Percentiles rank a stretch among this genome's conserved stretches.
Evolutionary conservation across 1,140 invertebrate species (phyloP).

Genomic region (Diabrotica virgifera): DNA sequence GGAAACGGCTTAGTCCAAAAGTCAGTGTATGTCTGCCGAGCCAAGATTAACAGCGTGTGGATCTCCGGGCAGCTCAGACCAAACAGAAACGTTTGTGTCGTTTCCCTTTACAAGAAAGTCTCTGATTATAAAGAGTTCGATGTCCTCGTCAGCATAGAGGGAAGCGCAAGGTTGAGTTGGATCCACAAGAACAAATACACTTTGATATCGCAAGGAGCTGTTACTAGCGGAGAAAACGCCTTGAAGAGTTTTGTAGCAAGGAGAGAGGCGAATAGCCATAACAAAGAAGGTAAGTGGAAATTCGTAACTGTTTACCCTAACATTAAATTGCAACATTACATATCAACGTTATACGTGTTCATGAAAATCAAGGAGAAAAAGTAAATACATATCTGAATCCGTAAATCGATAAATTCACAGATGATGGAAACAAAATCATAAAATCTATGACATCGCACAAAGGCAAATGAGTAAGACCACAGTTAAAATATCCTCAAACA

Average conservation of each 20-base stretch:
- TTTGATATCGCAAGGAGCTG: slow-evolving; percentile 60
- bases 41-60: slow-evolving; percentile 65
- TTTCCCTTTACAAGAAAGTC: slow-evolving; percentile 59
- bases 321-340: neutral
- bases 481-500: no score
- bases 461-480: no score
- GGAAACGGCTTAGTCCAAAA: slow-evolving; percentile 18
- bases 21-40: slow-evolving; percentile 70
- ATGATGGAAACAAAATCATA: no score
- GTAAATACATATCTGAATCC: no score
- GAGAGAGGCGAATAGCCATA: slow-evolving; percentile 45
- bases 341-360: neutral
- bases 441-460: no score
- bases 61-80: slow-evolving; percentile 64
- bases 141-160: slow-evolving; percentile 72
- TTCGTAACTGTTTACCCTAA: neutral
- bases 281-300: slow-evolving; percentile 30
- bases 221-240: slow-evolving; percentile 55
- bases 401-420: no score
- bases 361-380: neutral
- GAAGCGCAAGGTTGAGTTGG: slow-evolving; percentile 72
- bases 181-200: slow-evolving; percentile 65
- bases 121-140: slow-evolving; percentile 64
- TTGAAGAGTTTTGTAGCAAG: slow-evolving; percentile 53
- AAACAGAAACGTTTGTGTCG: slow-evolving; percentile 57